phyloP scores from a whole-genome alignment of 1,140 invertebrate genomes.

The Lineus longissimus region DNA sequence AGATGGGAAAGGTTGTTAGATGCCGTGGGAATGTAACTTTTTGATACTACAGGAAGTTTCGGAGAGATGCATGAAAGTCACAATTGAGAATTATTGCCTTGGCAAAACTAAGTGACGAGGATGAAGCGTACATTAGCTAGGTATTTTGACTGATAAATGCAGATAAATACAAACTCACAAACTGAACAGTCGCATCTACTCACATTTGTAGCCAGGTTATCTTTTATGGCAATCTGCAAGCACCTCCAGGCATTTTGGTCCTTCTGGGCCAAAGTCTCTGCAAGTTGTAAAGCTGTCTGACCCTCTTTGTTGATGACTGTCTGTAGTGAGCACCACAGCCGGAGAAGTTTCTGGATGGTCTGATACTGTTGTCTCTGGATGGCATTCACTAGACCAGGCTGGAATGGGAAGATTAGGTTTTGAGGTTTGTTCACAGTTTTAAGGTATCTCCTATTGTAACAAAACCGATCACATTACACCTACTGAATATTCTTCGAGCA shows the following conservation, averaged over 20 bases:
- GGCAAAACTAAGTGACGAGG: too few relatives aligned
- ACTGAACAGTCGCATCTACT: too few relatives aligned
- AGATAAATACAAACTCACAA: too few relatives aligned
- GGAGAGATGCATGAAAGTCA: not conserved
- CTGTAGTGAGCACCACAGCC: slow-evolving; percentile 20
- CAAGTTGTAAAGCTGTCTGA: slow-evolving; percentile 28
- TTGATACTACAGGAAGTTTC: too few relatives aligned
- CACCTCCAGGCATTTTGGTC: slow-evolving; percentile 22
- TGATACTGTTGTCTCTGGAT: slow-evolving; percentile 9
- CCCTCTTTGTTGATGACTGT: slow-evolving; percentile 20
- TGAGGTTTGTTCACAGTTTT: too few relatives aligned
- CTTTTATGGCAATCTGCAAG: slow-evolving; percentile 21
- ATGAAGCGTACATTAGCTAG: too few relatives aligned
- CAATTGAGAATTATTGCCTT: not conserved
- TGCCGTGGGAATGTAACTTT: too few relatives aligned
- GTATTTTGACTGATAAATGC: too few relatives aligned
- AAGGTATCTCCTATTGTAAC: too few relatives aligned
- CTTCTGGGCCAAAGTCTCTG: slow-evolving; percentile 16
- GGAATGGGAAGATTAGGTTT: slow-evolving; percentile 6
- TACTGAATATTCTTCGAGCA: slow-evolving; percentile 28
- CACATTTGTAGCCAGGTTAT: slow-evolving; percentile 27
- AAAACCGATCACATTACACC: too few relatives aligned
- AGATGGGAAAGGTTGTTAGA: slow-evolving; percentile 8
- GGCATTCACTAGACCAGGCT: slow-evolving; percentile 31
- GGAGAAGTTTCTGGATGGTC: too few relatives aligned